Conservation (phyloP, 2,888 invertebrate species). For the Epirrhoe tristata region DNA sequence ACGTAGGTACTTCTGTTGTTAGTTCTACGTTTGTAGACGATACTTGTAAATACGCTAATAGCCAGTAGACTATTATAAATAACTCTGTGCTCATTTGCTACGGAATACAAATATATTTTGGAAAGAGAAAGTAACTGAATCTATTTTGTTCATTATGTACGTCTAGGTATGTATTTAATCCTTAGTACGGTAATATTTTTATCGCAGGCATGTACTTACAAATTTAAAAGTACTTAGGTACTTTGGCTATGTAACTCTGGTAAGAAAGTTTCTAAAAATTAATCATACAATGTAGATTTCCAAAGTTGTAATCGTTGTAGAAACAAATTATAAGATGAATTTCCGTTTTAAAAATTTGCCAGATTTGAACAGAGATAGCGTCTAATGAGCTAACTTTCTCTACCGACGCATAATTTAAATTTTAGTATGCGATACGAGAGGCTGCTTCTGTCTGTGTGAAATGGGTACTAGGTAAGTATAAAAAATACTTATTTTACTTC, state of each 20-base stretch:
- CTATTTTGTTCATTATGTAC: not conserved
- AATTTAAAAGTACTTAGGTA: too few relatives aligned
- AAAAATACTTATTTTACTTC: slow-evolving; percentile 31
- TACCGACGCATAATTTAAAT: slow-evolving; percentile 14
- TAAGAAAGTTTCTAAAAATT: not conserved
- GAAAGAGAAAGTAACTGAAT: not conserved
- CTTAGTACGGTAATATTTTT: not conserved
- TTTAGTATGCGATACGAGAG: slow-evolving; percentile 25
- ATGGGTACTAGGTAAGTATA: slow-evolving; percentile 2
- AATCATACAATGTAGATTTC: not conserved
- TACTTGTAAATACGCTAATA: not conserved
- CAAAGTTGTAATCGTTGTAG: not conserved
- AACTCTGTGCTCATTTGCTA: not conserved
- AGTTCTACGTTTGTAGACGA: not conserved
- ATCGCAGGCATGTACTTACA: too few relatives aligned
- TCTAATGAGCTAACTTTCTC: slow-evolving; percentile 37
- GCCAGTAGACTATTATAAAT: too few relatives aligned
- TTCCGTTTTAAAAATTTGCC: slow-evolving; percentile 18
- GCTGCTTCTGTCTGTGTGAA: slow-evolving; percentile 19
- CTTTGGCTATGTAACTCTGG: not conserved
- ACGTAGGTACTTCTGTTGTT: not conserved
- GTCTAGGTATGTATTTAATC: too few relatives aligned
- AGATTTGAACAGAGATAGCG: slow-evolving; percentile 31
- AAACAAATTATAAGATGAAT: slow-evolving; percentile 15
- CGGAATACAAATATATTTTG: not conserved